Evolutionary conservation across 2,888 invertebrate species (phyloP).

Genomic region (Portevinia maculata): DNA sequence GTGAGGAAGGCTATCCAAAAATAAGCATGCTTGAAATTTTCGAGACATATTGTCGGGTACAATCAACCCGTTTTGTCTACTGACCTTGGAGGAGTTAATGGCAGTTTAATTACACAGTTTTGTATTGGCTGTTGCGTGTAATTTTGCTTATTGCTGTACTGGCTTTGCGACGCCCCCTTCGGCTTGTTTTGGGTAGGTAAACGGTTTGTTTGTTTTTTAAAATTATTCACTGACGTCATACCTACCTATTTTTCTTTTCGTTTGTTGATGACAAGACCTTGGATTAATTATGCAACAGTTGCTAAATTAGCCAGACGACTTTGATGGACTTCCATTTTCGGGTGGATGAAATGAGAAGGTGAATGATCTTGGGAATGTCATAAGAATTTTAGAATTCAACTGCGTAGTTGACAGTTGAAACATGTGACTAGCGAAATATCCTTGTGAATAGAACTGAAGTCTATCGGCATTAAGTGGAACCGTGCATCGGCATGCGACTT

Average conservation of each 20-base stretch:
- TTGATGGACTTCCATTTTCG: constrained; percentile 35
- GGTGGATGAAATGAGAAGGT: constrained; percentile 14
- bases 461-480: too few species aligned
- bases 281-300: constrained; percentile 30
- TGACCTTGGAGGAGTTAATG: constrained; percentile 53
- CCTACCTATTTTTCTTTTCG: neutral
- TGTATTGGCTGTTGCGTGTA: neutral
- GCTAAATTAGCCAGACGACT: constrained; percentile 23
- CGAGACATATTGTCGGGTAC: constrained; percentile 32
- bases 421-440: too few species aligned
- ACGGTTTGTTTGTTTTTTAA: constrained; percentile 8
- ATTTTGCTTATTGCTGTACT: neutral
- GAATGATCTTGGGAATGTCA: neutral
- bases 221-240: constrained; percentile 12
- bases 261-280: neutral
- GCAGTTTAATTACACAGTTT: constrained; percentile 1
- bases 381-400: neutral
- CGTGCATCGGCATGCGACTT: too few species aligned
- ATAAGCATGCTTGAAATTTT: constrained; percentile 22
- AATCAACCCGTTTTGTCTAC: constrained; percentile 23
- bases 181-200: constrained; percentile 10
- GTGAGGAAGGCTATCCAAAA: neutral
- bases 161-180: neutral
- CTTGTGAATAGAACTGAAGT: too few species aligned
- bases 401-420: too few species aligned